Conservation (phyloP, 1,140 invertebrate genomes). For the Euwallacea similis region DNA sequence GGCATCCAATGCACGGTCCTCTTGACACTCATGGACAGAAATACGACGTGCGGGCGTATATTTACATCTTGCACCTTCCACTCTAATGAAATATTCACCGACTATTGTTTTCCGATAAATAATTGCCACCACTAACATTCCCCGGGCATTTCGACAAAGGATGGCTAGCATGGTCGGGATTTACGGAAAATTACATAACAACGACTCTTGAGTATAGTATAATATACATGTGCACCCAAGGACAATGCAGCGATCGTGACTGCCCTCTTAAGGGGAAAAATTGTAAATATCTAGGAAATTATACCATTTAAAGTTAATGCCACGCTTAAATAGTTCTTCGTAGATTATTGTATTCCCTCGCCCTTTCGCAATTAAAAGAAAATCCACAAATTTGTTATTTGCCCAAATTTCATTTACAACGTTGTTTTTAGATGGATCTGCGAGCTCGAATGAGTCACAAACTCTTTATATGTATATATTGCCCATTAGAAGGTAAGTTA, state of each 20-base stretch:
- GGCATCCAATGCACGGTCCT: slow-evolving; percentile 26
- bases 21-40: slow-evolving; percentile 24
- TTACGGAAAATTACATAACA: slow-evolving; percentile 43
- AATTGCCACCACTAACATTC: slow-evolving; percentile 45
- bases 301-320: neutral
- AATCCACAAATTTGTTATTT: too few relatives aligned
- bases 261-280: slow-evolving; percentile 2
- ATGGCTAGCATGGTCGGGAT: slow-evolving; percentile 37
- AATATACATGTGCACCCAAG: slow-evolving; percentile 12
- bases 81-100: slow-evolving; percentile 44
- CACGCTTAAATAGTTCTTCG: too few relatives aligned
- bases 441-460: too few relatives aligned
- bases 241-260: slow-evolving; percentile 14
- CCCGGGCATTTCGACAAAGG: slow-evolving; percentile 40
- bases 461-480: too few relatives aligned
- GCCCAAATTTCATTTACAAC: too few relatives aligned
- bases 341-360: too few relatives aligned
- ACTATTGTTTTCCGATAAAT: slow-evolving; percentile 46
- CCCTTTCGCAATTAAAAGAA: too few relatives aligned
- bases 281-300: slow-evolving; percentile 4
- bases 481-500: too few relatives aligned
- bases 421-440: too few relatives aligned
- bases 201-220: slow-evolving; percentile 4
- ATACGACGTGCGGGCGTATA: slow-evolving; percentile 29
- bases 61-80: slow-evolving; percentile 29